A percentile compares a stretch with the other conserved stretches of the same genome.
phyloP scores from a whole-genome alignment of 1,140 invertebrate genomes.

The Drosophila punjabiensis region DNA sequence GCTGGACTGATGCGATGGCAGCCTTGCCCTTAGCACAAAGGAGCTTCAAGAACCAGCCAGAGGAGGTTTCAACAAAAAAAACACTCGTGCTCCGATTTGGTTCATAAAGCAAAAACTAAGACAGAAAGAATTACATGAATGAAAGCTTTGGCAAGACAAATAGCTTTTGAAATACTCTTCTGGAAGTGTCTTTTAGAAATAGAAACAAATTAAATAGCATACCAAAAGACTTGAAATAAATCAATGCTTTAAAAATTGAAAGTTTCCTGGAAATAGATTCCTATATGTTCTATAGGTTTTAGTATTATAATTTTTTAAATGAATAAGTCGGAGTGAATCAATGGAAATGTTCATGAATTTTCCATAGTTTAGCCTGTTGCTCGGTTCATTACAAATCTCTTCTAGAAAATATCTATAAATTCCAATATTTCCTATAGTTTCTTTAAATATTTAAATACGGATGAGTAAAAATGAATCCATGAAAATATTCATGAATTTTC shows the following conservation, averaged over 20 bases:
- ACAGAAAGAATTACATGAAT: slow-evolving; percentile 28
- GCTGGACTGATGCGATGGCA: slow-evolving; percentile 34
- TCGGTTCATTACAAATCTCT: slow-evolving; percentile 36
- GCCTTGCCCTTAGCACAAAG: slow-evolving; percentile 59
- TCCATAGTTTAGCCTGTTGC: slow-evolving; percentile 14
- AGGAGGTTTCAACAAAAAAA: slow-evolving; percentile 25
- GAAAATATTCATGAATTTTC: no score
- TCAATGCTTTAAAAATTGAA: background rate
- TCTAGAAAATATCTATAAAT: no score
- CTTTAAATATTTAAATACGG: no score
- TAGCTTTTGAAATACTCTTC: slow-evolving; percentile 5
- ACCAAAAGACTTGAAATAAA: background rate
- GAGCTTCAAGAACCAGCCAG: slow-evolving; percentile 21
- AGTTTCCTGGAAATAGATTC: background rate
- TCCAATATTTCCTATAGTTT: background rate
- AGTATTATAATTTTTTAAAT: background rate
- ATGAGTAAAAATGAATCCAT: no score
- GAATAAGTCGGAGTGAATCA: background rate
- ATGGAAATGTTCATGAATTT: background rate
- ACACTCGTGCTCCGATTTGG: slow-evolving; percentile 55
- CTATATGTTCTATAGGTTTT: background rate
- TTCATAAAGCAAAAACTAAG: slow-evolving; percentile 73
- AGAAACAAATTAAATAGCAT: background rate
- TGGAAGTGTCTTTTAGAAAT: background rate
- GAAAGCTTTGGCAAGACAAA: background rate